phyloP scores from a whole-genome alignment of 1,140 invertebrate genomes.

The Catajapyx aquilonaris region DNA sequence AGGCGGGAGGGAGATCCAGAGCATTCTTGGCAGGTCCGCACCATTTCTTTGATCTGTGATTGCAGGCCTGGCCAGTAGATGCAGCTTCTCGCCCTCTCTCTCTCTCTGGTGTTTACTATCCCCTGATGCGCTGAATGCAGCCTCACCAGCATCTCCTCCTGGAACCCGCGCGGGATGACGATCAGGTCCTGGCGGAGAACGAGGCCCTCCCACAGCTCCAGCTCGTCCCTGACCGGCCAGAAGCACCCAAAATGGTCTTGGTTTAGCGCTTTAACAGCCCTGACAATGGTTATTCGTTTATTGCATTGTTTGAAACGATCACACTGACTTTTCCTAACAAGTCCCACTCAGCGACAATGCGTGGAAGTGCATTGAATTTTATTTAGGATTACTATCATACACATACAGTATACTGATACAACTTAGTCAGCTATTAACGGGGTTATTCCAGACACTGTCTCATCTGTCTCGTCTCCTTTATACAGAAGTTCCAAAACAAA shows the following conservation, averaged over 20 bases:
- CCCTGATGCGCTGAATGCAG: constrained; percentile 4
- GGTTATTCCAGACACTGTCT: no score
- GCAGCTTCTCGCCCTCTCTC: background rate
- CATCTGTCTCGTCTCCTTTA: no score
- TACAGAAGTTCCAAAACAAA: no score
- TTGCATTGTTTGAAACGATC: background rate
- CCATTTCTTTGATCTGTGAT: constrained; percentile 2
- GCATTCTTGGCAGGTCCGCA: no score
- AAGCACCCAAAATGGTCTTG: background rate
- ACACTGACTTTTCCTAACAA: background rate
- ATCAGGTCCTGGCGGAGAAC: background rate
- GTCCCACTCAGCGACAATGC: constrained; percentile 1
- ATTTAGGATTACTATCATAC: no score
- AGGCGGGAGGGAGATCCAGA: no score
- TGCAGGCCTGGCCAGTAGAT: constrained; percentile 5
- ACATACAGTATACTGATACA: no score
- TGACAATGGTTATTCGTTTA: background rate
- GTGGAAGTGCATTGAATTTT: background rate
- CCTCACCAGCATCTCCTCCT: background rate
- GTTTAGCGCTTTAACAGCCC: background rate
- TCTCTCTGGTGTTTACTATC: constrained; percentile 1
- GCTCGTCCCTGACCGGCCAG: background rate
- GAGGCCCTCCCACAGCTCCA: background rate
- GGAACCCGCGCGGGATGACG: background rate
- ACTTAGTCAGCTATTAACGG: no score